Conservation (phyloP, 2,113 vertebrate genomes). For the Charina bottae region DNA sequence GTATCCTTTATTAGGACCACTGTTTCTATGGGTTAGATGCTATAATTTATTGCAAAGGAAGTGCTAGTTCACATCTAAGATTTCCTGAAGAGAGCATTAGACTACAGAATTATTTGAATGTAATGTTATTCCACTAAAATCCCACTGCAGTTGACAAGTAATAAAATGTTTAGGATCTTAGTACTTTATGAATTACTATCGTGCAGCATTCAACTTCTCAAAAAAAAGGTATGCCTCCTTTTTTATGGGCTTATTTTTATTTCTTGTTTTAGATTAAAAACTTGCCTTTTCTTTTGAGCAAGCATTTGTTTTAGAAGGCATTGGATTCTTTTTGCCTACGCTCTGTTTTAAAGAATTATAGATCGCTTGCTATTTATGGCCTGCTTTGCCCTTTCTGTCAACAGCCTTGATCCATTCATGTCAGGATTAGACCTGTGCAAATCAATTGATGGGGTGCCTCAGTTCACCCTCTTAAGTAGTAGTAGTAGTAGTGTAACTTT, state of each 20-base stretch:
- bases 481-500: no score
- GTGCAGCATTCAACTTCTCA: not conserved
- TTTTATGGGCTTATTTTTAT: not conserved
- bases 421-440: no score
- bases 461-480: no score
- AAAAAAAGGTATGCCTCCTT: not conserved
- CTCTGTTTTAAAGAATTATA: not conserved
- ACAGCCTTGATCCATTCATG: no score
- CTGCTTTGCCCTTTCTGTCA: not conserved
- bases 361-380: not conserved
- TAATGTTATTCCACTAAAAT: not conserved
- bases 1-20: not conserved
- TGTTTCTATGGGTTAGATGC: not conserved
- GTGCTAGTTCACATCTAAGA: not conserved
- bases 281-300: slow-evolving; percentile 5
- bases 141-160: not conserved
- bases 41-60: not conserved
- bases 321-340: not conserved
- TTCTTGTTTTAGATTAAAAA: not conserved
- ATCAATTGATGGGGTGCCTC: no score
- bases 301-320: not conserved
- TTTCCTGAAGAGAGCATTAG: not conserved
- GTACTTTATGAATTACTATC: not conserved
- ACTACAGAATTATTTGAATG: not conserved
- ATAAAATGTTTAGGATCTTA: slow-evolving; percentile 1